Evolutionary conservation across 1,140 invertebrate genomes (phyloP).

Genomic region (Hydropsyche tenuis): DNA sequence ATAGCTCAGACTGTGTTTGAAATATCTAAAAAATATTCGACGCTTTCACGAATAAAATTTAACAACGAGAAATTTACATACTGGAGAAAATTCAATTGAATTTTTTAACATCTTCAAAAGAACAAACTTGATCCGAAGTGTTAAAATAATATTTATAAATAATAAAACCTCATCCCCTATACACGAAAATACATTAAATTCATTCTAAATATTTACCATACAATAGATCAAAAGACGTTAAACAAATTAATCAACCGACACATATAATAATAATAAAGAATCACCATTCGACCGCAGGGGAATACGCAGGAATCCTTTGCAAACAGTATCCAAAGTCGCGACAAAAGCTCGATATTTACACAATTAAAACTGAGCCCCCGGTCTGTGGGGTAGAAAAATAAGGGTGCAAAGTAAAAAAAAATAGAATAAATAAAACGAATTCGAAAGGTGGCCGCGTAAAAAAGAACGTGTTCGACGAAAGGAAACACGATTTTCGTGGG

Average conservation of each 20-base stretch:
- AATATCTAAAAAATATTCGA: too few species aligned
- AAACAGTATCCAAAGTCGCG: neutral
- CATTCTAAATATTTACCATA: too few species aligned
- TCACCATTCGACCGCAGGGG: neutral
- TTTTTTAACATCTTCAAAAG: too few species aligned
- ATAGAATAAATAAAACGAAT: neutral
- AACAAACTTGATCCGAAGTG: too few species aligned
- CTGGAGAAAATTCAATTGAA: too few species aligned
- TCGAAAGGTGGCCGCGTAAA: neutral
- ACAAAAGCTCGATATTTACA: slow-evolving; percentile 25
- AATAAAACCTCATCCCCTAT: too few species aligned
- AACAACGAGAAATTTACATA: too few species aligned
- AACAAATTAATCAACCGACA: slow-evolving; percentile 13
- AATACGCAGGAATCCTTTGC: slow-evolving; percentile 10
- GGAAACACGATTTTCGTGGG: slow-evolving; percentile 23
- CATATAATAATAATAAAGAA: slow-evolving; percentile 6
- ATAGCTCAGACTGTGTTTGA: too few species aligned
- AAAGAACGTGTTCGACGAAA: neutral
- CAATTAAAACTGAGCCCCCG: slow-evolving; percentile 8
- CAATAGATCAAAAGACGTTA: slow-evolving; percentile 1
- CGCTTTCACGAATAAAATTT: too few species aligned
- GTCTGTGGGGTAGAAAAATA: neutral
- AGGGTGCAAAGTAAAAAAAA: neutral
- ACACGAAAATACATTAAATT: too few species aligned
- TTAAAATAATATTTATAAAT: too few species aligned